Base-by-base conservation (phyloP, 2,113 vertebrate species). In the Lanius ludovicianus region DNA sequence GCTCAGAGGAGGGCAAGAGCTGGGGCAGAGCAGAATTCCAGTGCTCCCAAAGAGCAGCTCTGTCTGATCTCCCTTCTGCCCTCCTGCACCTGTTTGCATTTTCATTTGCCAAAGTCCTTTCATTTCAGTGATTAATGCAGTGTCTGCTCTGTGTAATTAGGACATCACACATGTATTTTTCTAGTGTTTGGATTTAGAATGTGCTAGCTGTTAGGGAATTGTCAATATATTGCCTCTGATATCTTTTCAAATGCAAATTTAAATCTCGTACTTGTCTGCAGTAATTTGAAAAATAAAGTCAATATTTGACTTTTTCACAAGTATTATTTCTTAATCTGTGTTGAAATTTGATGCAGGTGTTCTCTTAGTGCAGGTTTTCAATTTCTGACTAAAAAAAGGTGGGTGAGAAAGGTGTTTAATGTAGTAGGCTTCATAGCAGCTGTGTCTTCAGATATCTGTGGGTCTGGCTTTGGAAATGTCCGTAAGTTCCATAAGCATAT, bases 271-370 rank as follows among this genome's bases (percentile, higher is more conserved):
- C 46, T 67, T 90, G 68, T 94, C 83, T 90, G 78, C 80, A 76
- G 93, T 83, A 86, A 94, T 95, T 74, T 84, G 90, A 94, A 95
- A 80, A 97, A 91, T 63, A 84, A 89, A 57, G 57, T 73, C 76
- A 87, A 50, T 86, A 87, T 74, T 91, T 90, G 63, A 21, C n/a
- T 85, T 94, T 83, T 92, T 44, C 37, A 84, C 55, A 96, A 59
- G 47, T 60, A 67, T 37, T 67, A 13, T 24, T 62, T 87, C 75
- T 85, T 59, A 62, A 60, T 25, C 39, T 76, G 13, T 74, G 13
- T 60, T 56, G 25, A 63, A 93, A 93, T 92, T 85, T 87, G 76
- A 63, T 81, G 57, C 89, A 90, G 77, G 85, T 69, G 47, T 56
- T 79, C 82, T 96, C 70, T 87, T 84, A 84, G 59, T 57, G 31